Base-by-base conservation (phyloP, 2,797 vertebrate species). In the Novumbra hubbsi region DNA sequence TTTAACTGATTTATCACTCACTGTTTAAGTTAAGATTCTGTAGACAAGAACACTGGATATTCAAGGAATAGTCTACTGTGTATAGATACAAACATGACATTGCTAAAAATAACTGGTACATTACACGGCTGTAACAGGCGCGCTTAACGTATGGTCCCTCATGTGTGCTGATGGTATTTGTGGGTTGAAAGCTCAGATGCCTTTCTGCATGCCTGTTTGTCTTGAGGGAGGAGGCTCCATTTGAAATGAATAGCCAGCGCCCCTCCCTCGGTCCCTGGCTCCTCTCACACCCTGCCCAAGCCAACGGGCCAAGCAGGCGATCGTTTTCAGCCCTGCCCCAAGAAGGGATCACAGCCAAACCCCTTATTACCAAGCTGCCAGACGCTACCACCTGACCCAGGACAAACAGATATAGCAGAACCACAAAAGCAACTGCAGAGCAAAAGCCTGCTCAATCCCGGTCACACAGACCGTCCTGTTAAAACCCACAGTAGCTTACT, bases 371-470 rank as follows among this genome's bases (percentile, higher is more conserved):
- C 76, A 62, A 69, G 63, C 82, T 89, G 91, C 86, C 94, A 92
- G 80, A 77, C 80, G 74, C 64, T 60, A 74, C 71, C 71, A 14
- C 80, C 78, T 76, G 84, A 82, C 55, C 55, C 55, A 60, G 55
- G 82, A 81, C 72, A 83, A 80, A 89, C 89, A 80, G 74, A 92
- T 94, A 89, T 94, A 95, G 94, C 88, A 86, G 85, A 83, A 81
- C 24, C 68, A 45, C 70, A 50, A 32, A 11, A 34, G 24, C 67
- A 73, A 57, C 62, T 8, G 24, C 24, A 24, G 67, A 32, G 28
- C 55, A 60, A 55, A 1, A 71, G 41, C 34, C 12, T 24, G n/a
- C 28, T 28, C 27, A 19, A 27, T 30, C 48, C 65, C 38, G 19
- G 60, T 70, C 62, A 32, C 65, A 68, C 30, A 72, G 68, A 5